These are phyloP conservation scores for Cydia fagiglandana DNA, from an alignment of 1,140 invertebrate species.

Conservation along the genomic window DNA sequence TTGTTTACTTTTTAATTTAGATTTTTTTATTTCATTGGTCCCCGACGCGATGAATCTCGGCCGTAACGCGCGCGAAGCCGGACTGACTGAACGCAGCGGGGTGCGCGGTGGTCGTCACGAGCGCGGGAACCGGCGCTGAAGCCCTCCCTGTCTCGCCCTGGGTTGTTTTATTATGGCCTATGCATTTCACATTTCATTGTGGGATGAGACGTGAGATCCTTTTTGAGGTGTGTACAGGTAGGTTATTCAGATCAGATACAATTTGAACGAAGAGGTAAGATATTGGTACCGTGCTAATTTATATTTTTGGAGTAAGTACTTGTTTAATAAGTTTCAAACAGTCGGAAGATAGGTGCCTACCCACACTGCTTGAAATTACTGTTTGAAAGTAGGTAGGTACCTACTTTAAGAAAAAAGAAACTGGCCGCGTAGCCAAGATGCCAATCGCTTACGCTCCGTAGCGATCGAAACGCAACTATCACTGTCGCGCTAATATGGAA, in stretches of 20 bases:
- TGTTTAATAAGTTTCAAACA: neutral
- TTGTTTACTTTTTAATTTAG: slow-evolving; percentile 38
- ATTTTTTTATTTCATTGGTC: slow-evolving; percentile 37
- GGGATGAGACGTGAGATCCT: slow-evolving; percentile 29
- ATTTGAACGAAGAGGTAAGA: neutral
- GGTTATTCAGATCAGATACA: neutral
- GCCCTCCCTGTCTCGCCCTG: slow-evolving; percentile 38
- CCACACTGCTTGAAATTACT: too few species aligned
- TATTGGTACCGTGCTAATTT: neutral
- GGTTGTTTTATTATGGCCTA: slow-evolving; percentile 44
- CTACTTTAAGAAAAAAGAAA: too few species aligned
- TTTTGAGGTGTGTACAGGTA: slow-evolving; percentile 5
- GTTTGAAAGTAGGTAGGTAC: too few species aligned
- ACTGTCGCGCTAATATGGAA: too few species aligned
- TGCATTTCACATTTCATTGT: slow-evolving; percentile 49
- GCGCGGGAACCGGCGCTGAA: slow-evolving; percentile 44
- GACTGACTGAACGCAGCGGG: slow-evolving; percentile 46
- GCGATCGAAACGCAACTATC: too few species aligned
- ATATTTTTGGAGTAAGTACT: neutral
- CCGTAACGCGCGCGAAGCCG: slow-evolving; percentile 61
- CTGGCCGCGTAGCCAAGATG: too few species aligned
- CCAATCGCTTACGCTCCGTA: too few species aligned
- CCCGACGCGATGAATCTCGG: slow-evolving; percentile 50
- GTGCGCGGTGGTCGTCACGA: slow-evolving; percentile 39
- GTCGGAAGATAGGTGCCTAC: neutral